These are phyloP conservation scores for Ranitomeya variabilis DNA, from an alignment of 2,113 vertebrate species.

Conservation along the genomic window DNA sequence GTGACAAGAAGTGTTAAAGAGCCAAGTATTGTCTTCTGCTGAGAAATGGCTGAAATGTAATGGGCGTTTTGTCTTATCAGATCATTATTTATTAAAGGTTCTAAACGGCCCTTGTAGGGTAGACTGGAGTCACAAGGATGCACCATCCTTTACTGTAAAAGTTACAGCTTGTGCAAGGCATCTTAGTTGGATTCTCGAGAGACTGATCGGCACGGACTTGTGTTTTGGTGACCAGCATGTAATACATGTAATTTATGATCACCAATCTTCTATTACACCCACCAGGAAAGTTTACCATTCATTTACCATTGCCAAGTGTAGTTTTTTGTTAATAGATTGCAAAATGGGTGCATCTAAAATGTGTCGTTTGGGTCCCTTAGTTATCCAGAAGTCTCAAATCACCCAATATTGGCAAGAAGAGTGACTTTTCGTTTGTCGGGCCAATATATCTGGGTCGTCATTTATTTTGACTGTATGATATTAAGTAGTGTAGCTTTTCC, in stretches of 20 bases:
- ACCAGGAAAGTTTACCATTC: too few relatives aligned
- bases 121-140: neutral
- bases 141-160: neutral
- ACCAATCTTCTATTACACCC: too few relatives aligned
- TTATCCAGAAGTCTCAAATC: too few relatives aligned
- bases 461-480: too few relatives aligned
- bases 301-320: too few relatives aligned
- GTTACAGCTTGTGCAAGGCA: neutral
- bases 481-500: neutral
- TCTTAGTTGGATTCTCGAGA: neutral
- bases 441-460: too few relatives aligned
- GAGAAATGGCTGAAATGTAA: conserved; percentile 27
- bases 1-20: conserved; percentile 53
- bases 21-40: conserved; percentile 38
- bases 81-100: neutral
- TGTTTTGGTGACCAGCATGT: neutral
- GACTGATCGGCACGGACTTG: neutral
- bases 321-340: too few relatives aligned
- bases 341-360: too few relatives aligned
- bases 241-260: too few relatives aligned
- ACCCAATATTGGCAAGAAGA: too few relatives aligned
- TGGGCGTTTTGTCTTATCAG: conserved; percentile 23
- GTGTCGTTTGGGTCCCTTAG: too few relatives aligned
- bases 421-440: too few relatives aligned
- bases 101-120: neutral